Evolutionary conservation across 2,888 invertebrate species (phyloP).

Genomic region (Galerucella nymphaeae): DNA sequence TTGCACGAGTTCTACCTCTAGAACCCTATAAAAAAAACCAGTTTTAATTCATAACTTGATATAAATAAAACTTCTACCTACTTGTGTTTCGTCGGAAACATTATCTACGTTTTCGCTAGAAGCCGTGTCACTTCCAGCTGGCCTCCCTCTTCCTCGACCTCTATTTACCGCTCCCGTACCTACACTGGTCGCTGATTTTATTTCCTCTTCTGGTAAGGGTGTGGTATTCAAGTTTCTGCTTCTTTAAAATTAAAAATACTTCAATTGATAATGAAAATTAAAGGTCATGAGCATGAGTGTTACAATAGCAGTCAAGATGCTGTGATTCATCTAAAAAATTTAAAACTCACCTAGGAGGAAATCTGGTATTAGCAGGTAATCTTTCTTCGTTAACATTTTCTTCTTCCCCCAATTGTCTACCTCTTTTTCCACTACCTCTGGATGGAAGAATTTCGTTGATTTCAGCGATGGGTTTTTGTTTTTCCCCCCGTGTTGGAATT

Average conservation of each 20-base stretch:
- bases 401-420: constrained; percentile 63
- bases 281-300: neutral
- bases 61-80: constrained; percentile 38
- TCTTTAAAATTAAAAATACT: constrained; percentile 59
- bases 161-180: constrained; percentile 50
- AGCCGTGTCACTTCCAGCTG: constrained; percentile 52
- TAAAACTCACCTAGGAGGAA: constrained; percentile 45
- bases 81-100: constrained; percentile 63
- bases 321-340: too few species aligned
- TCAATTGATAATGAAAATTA: constrained; percentile 11
- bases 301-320: too few species aligned
- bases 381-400: constrained; percentile 71
- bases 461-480: constrained; percentile 67
- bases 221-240: constrained; percentile 70
- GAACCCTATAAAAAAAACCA: constrained; percentile 50
- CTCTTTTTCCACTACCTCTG: constrained; percentile 51
- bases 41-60: neutral
- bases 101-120: constrained; percentile 53
- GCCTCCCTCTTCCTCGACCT: constrained; percentile 65
- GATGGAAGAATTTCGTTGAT: constrained; percentile 75
- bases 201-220: constrained; percentile 62
- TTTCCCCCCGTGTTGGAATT: constrained; percentile 57
- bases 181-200: constrained; percentile 38
- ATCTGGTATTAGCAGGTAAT: constrained; percentile 86
- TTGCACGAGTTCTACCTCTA: constrained; percentile 69